Evolutionary conservation across 2,888 invertebrate species (phyloP), one percentile per base, ranked within the genome.

Genomic region (Sipha maydis): DNA sequence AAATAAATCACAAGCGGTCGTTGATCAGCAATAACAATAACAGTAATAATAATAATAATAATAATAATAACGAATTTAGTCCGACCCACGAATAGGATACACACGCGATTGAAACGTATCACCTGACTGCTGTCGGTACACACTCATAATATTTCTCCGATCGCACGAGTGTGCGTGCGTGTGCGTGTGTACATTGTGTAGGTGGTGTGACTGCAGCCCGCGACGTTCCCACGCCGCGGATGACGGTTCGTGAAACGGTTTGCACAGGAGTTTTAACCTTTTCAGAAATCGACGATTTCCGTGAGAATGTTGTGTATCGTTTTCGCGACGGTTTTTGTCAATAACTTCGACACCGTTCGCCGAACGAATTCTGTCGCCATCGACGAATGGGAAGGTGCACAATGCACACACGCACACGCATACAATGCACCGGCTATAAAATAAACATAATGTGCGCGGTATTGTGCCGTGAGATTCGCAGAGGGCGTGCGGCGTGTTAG

Each of bases 201-300:
- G 48, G 48, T 48, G 48, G 48, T 25, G 61, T 61, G 9, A 11
- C 71, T 28, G 28, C 71, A 28, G 28, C 31, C 1, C 71, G 17
- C 71, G 28, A 69, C 69, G 71, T 71, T 69, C 69, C 69, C 69
- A 71, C 28, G 28, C 61, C 61, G 61, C 61, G 61, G 61, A 61
- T 25, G 61, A 61, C 61, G 61, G 25, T 48, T 14, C 48, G 11
- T 14, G 48, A 21, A 61, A 61, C 71, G 71, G 71, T 71, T 71
- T 31, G 71, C 28, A 31, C 14, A 71, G 28, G 31, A 71, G 31
- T 71, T 61, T 71, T 71, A 71, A 71, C 71, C 71, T 71, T 71
- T 71, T 71, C n/a, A 67, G 8, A 67, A 67, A 67, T 67, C 71
- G 71, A 71, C 71, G n/a, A 4, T 71, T 71, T 71, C 71, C 71